Conservation (phyloP, 2,888 invertebrate genomes). For the Monopis laevigella region DNA sequence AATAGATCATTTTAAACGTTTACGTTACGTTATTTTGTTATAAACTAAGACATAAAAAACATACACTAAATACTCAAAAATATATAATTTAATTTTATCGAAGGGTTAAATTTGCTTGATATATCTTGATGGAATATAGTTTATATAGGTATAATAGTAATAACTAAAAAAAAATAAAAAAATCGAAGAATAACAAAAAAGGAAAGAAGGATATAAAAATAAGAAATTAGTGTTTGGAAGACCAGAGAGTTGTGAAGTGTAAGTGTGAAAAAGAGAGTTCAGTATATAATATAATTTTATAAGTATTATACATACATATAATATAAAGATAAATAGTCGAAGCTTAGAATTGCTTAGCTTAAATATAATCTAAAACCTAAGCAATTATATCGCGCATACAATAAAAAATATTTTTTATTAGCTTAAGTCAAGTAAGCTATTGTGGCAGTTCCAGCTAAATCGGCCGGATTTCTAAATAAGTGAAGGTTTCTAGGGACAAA, state of each 20-base stretch:
- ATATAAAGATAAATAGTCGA: neutral
- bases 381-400: too few relatives aligned
- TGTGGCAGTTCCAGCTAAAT: too few relatives aligned
- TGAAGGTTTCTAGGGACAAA: neutral
- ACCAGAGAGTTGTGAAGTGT: slow-evolving; percentile 27
- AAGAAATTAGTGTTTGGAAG: slow-evolving; percentile 26
- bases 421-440: too few relatives aligned
- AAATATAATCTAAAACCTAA: too few relatives aligned
- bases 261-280: slow-evolving; percentile 19
- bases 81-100: slow-evolving; percentile 24
- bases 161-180: slow-evolving; percentile 17
- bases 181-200: slow-evolving; percentile 22
- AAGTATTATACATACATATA: neutral
- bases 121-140: slow-evolving; percentile 17
- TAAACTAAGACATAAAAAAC: slow-evolving; percentile 4
- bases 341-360: too few relatives aligned
- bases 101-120: slow-evolving; percentile 66
- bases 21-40: neutral
- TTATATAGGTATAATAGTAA: slow-evolving; percentile 1
- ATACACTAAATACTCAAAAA: slow-evolving; percentile 1
- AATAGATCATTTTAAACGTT: slow-evolving; percentile 1
- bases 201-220: slow-evolving; percentile 23
- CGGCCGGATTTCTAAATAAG: too few relatives aligned
- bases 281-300: neutral
- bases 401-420: too few relatives aligned